phyloP scores from a whole-genome alignment of 2,113 vertebrate genomes.

The Phaethornis superciliosus region DNA sequence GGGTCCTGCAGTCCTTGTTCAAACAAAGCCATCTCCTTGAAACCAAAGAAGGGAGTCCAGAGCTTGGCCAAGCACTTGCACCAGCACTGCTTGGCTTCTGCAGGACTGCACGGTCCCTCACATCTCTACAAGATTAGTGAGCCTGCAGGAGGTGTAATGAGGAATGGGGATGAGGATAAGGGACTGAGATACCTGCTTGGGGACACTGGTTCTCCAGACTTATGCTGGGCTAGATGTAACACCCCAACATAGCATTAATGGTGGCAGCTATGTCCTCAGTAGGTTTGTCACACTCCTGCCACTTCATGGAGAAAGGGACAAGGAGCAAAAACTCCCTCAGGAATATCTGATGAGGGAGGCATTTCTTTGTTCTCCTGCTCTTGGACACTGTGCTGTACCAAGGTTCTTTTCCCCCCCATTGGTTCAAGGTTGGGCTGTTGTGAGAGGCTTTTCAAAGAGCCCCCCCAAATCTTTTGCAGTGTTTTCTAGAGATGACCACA shows the following conservation, averaged over 20 bases:
- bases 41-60: background rate
- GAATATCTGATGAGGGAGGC: background rate
- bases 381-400: background rate
- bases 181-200: background rate
- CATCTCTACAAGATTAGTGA: background rate
- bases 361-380: background rate
- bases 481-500: background rate
- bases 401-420: background rate
- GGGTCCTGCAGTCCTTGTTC: background rate
- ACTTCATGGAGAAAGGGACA: background rate
- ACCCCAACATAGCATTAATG: background rate
- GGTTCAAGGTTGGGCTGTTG: background rate
- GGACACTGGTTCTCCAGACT: background rate
- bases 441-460: background rate
- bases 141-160: background rate
- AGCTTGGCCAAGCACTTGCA: rapidly evolving
- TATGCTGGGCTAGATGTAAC: background rate
- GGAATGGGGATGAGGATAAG: background rate
- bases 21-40: background rate
- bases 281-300: background rate
- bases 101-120: background rate
- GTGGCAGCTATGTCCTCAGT: background rate
- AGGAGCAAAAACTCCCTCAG: background rate
- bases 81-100: rapidly evolving
- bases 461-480: background rate